Percentiles rank a stretch among this genome's conserved stretches.
Conservation (phyloP, 2,797 vertebrate genomes). For the Melanotaenia pygmaea region DNA sequence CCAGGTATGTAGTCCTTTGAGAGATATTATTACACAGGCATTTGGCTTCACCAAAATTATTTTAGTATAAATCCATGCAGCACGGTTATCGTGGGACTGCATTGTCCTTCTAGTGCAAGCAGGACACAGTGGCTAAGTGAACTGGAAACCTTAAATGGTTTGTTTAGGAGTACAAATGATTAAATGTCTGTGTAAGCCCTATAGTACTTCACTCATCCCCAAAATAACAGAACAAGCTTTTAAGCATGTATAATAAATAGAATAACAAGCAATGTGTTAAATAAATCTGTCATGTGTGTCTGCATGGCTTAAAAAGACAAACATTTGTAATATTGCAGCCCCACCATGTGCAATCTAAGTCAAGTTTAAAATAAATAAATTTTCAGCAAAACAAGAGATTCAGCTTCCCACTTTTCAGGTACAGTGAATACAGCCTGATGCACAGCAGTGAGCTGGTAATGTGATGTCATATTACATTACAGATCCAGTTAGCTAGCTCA, state of each 20-base stretch:
- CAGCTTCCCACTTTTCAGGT: background rate
- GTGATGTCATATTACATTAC: background rate
- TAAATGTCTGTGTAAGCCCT: background rate
- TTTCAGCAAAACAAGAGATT: background rate
- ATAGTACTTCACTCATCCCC: background rate
- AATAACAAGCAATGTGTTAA: background rate
- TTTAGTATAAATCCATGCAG: slow-evolving; percentile 9
- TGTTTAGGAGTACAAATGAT: background rate
- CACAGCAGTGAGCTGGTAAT: background rate
- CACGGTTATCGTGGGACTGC: background rate
- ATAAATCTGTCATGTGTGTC: no score
- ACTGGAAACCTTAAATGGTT: background rate
- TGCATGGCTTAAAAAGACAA: no score
- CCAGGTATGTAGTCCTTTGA: background rate
- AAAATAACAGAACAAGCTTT: background rate
- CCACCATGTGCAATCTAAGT: no score
- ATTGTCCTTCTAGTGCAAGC: background rate
- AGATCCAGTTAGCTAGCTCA: background rate
- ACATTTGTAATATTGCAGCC: no score
- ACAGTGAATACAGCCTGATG: background rate
- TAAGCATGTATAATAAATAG: background rate
- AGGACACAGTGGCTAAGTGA: background rate
- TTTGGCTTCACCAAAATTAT: background rate
- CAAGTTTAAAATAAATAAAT: no score
- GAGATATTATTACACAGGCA: background rate